Conservation (phyloP, 2,888 invertebrate genomes). For the Acholoe squamosa region DNA sequence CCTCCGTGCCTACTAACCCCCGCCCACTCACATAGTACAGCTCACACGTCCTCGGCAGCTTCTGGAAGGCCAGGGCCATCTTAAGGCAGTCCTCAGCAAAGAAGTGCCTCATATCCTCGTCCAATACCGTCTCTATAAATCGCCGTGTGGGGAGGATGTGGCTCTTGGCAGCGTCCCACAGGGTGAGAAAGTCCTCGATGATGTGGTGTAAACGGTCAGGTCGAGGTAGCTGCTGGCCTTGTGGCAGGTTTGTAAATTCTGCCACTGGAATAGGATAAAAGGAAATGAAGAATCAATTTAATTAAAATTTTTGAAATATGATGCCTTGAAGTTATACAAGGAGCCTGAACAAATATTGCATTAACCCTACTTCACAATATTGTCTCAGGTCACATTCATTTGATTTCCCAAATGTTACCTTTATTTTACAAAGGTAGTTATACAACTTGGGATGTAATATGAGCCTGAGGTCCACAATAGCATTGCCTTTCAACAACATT, state of each 20-base stretch:
- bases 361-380: no score
- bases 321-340: no score
- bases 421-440: no score
- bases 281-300: no score
- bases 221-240: constrained; percentile 77
- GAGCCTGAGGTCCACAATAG: no score
- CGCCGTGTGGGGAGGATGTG: constrained; percentile 83
- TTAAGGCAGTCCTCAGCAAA: constrained; percentile 80
- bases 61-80: constrained; percentile 76
- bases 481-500: no score
- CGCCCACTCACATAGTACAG: constrained; percentile 72
- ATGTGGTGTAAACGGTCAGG: constrained; percentile 83
- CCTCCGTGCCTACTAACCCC: constrained; percentile 28
- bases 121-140: constrained; percentile 76
- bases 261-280: constrained; percentile 81
- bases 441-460: no score
- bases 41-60: constrained; percentile 75
- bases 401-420: no score
- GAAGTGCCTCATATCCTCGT: constrained; percentile 78
- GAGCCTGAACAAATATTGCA: no score
- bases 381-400: no score
- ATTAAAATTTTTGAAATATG: no score
- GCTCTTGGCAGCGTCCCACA: constrained; percentile 81
- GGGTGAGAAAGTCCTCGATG: constrained; percentile 84
- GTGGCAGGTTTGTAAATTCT: constrained; percentile 72